A percentile compares a stretch with the other conserved stretches of the same genome.
phyloP scores from a whole-genome alignment of 2,113 vertebrate genomes.

The Platycercus adscitus region DNA sequence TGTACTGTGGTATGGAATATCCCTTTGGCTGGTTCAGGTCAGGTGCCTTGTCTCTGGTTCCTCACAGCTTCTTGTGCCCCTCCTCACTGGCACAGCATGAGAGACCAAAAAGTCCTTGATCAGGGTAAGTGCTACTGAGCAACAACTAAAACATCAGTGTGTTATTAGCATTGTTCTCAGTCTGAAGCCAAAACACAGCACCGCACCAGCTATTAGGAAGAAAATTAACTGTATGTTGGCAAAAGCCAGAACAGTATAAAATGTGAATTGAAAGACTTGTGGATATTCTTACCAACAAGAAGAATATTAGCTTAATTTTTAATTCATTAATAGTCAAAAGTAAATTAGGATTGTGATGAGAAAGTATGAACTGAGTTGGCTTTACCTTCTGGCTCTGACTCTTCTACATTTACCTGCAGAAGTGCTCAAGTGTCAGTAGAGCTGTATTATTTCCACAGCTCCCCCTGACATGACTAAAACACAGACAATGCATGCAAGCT shows the following conservation, averaged over 20 bases:
- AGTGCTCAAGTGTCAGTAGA: not conserved
- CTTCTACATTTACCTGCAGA: not conserved
- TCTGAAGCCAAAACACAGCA: not conserved
- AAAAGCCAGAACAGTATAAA: not conserved
- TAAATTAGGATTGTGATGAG: not conserved
- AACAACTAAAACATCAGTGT: not conserved
- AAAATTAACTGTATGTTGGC: not conserved
- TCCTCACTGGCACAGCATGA: not conserved
- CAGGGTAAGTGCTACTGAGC: not conserved
- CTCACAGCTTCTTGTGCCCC: not conserved
- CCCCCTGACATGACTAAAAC: not conserved
- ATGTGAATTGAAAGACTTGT: not conserved
- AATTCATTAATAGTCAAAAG: not conserved
- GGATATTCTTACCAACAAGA: not conserved
- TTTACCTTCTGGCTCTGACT: not conserved
- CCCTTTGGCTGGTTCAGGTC: not conserved
- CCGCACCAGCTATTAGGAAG: not conserved
- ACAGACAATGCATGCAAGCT: not conserved
- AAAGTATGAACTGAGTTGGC: not conserved
- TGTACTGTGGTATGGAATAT: not conserved
- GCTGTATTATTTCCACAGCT: not conserved
- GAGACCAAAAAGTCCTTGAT: not conserved
- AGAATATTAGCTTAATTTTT: not conserved
- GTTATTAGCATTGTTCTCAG: not conserved
- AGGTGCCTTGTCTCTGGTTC: not conserved